phyloP scores from a whole-genome alignment of 2,888 invertebrate genomes.

The Drosophila fungiperda region DNA sequence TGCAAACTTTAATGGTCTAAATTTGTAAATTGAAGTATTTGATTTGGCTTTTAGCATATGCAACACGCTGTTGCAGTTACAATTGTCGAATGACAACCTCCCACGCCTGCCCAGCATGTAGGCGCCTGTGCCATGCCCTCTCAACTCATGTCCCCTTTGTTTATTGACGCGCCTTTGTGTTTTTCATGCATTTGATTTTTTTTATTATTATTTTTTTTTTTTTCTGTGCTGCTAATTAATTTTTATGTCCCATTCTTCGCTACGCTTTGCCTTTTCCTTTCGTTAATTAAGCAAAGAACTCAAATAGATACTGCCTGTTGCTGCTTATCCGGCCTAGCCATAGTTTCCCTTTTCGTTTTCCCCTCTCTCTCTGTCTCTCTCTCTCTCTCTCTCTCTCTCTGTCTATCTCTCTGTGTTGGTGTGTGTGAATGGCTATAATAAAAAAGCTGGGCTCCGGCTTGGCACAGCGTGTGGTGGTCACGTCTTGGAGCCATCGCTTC shows the following conservation, averaged over 20 bases:
- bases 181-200: slow-evolving; percentile 30
- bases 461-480: slow-evolving; percentile 65
- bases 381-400: neutral
- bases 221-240: slow-evolving; percentile 69
- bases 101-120: slow-evolving; percentile 39
- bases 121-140: slow-evolving; percentile 9
- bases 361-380: neutral
- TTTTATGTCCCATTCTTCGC: slow-evolving; percentile 72
- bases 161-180: neutral
- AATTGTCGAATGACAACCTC: slow-evolving; percentile 10
- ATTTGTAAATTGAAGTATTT: neutral
- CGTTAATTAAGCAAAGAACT: slow-evolving; percentile 77
- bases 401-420: neutral
- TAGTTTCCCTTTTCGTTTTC: slow-evolving; percentile 10
- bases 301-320: slow-evolving; percentile 55
- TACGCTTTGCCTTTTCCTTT: slow-evolving; percentile 68
- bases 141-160: neutral
- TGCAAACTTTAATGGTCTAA: neutral
- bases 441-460: slow-evolving; percentile 5
- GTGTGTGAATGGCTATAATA: slow-evolving; percentile 24
- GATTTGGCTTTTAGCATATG: neutral
- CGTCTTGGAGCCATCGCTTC: slow-evolving; percentile 38
- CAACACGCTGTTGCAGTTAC: neutral
- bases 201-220: slow-evolving; percentile 21
- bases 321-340: slow-evolving; percentile 48